These are phyloP conservation scores for Pontoporia blainvillei DNA, from an alignment of 2,113 vertebrate species.

Conservation along the genomic window DNA sequence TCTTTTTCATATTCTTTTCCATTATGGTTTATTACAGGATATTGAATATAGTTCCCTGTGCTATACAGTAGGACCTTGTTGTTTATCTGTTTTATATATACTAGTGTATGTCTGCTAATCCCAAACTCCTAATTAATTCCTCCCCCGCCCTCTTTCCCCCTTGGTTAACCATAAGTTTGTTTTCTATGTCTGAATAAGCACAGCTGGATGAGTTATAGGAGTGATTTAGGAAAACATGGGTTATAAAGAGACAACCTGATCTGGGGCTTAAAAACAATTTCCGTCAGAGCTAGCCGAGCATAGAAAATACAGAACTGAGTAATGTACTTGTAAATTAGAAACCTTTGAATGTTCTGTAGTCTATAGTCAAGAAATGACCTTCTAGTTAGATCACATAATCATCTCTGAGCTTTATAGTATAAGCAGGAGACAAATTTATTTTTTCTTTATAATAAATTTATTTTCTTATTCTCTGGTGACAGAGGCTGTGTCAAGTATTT, in stretches of 20 bases:
- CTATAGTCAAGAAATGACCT: not conserved
- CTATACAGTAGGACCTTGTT: not conserved
- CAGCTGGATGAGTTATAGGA: not conserved
- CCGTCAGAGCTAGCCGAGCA: not conserved
- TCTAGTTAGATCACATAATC: not conserved
- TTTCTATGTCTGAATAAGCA: not conserved
- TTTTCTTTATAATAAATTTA: not conserved
- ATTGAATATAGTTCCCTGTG: not conserved
- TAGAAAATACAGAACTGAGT: conserved; percentile 19
- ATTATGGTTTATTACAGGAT: not conserved
- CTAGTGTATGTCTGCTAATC: not conserved
- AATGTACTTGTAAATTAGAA: conserved; percentile 24
- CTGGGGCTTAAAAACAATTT: conserved; percentile 11
- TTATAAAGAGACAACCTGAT: not conserved
- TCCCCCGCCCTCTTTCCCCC: not conserved
- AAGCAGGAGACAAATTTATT: not conserved
- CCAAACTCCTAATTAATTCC: not conserved
- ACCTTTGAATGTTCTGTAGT: not conserved
- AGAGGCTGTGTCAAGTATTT: not conserved
- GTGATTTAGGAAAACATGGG: not conserved
- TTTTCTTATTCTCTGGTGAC: not conserved
- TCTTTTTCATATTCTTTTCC: not conserved
- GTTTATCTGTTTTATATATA: not conserved
- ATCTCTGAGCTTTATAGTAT: conserved; percentile 9
- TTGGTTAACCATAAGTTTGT: not conserved